Conservation (phyloP, 2,888 invertebrate genomes). For the Troides aeacus region DNA sequence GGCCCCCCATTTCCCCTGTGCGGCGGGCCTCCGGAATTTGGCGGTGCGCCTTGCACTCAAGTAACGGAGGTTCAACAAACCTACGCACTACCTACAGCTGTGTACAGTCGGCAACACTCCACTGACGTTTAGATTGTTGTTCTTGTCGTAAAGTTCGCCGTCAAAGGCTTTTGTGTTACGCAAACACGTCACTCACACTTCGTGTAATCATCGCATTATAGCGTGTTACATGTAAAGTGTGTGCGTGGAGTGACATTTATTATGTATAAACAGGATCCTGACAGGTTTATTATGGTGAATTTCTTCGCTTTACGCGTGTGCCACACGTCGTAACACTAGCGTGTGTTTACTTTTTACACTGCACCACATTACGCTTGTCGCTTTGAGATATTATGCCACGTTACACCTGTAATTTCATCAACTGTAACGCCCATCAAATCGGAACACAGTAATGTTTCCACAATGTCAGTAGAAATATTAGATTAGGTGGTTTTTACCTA, state of each 20-base stretch:
- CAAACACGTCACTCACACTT: constrained; percentile 29
- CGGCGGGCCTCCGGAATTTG: constrained; percentile 71
- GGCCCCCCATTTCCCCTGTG: constrained; percentile 46
- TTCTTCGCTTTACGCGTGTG: constrained; percentile 9
- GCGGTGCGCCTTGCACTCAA: constrained; percentile 68
- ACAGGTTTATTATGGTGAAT: constrained; percentile 24
- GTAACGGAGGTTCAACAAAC: constrained; percentile 18
- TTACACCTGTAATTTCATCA: too few relatives aligned
- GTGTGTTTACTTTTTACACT: not conserved
- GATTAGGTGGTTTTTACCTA: too few relatives aligned
- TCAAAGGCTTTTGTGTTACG: constrained; percentile 30
- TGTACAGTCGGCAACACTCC: constrained; percentile 34
- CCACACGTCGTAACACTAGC: not conserved
- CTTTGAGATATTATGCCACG: too few relatives aligned
- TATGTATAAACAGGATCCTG: constrained; percentile 21
- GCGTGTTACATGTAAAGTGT: constrained; percentile 20
- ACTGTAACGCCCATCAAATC: too few relatives aligned
- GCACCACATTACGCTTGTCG: too few relatives aligned
- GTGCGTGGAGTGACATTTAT: constrained; percentile 25
- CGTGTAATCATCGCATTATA: constrained; percentile 29
- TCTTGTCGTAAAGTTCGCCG: constrained; percentile 32
- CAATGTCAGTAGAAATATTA: too few relatives aligned
- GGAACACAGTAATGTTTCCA: too few relatives aligned
- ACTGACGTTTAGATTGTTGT: constrained; percentile 33
- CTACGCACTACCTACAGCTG: constrained; percentile 16